Evolutionary conservation across 2,113 vertebrate genomes (phyloP), one percentile per base, ranked within the genome.

Genomic region (Puma concolor): DNA sequence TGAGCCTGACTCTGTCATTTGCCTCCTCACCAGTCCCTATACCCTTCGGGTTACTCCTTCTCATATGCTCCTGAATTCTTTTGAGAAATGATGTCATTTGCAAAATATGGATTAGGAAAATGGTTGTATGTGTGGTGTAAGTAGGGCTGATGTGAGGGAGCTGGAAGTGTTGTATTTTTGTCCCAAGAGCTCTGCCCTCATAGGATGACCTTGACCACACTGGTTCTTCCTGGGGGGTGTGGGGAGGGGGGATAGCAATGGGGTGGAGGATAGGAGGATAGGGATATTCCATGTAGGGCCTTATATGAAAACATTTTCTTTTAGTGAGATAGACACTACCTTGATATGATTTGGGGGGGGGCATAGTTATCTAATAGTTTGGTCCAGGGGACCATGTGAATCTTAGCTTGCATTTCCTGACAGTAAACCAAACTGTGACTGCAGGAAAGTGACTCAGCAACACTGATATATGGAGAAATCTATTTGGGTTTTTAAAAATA

Each of bases 371-470:
- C 27, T 79, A 60, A 17, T 48, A 8, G 57, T 52, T 93, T 81
- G 15, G 4, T 79, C 97, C n/a, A 19, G 16, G 82, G 21, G 82
- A 36, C 27, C 36, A 69, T 41, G 29, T 67, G 72, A 84, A 83
- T 76, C 3, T 25, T n/a, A 38, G 31, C 33, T 81, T 76, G 31
- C 27, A 81, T 33, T 95, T 95, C 74, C 79, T 76, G 27, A 74
- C 69, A 94, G 69, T 23, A 69, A 94, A 76, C 54, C 17, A 96
- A 72, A 85, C 4, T 88, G 71, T 67, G 38, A 19, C 63, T 66
- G 17, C 72, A 91, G 66, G 27, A 85, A 36, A 79, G 15, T 93
- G 21, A 80, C 44, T 54, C 25, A 60, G 72, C 96, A 90, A 41
- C 15, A 69, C 7, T 82, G 81, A 52, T 36, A 67, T 33, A 50